phyloP scores from a whole-genome alignment of 1,140 invertebrate genomes.

The Trypoxylus dichotomus region DNA sequence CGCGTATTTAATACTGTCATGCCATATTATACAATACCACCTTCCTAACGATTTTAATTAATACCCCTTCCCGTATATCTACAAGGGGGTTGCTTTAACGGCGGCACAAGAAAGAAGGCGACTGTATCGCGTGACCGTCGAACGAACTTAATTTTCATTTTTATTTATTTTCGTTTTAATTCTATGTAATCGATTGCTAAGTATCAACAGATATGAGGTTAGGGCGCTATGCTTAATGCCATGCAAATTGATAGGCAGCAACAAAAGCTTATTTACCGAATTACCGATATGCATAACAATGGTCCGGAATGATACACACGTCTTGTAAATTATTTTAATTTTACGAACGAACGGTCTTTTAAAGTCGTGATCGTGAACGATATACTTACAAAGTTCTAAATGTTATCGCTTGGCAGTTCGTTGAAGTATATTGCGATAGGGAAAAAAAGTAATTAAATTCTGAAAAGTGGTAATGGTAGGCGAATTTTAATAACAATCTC shows the following conservation, averaged over 20 bases:
- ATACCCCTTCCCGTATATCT: neutral
- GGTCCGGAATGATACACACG: neutral
- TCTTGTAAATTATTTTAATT: neutral
- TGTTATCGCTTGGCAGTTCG: neutral
- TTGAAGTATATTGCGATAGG: neutral
- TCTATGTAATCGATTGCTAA: conserved; percentile 18
- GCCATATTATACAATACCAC: neutral
- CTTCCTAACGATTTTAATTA: neutral
- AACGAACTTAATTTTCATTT: neutral
- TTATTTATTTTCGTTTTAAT: conserved; percentile 17
- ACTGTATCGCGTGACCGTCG: neutral
- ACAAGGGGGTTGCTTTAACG: neutral
- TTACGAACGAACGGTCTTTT: neutral
- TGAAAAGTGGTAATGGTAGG: neutral
- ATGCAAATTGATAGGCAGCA: neutral
- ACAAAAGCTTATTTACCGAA: conserved; percentile 24
- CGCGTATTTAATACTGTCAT: conserved; percentile 9
- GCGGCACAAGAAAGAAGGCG: neutral
- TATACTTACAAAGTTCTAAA: neutral
- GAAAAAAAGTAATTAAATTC: neutral
- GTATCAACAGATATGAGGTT: neutral
- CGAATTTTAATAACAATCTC: neutral
- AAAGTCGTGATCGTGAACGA: neutral
- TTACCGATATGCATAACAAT: conserved; percentile 18
- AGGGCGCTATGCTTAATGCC: neutral